Percentiles rank a stretch among this genome's conserved stretches.
These are phyloP conservation scores for Darwinula stevensoni DNA, from an alignment of 2,888 invertebrate species.

Conservation along the genomic window DNA sequence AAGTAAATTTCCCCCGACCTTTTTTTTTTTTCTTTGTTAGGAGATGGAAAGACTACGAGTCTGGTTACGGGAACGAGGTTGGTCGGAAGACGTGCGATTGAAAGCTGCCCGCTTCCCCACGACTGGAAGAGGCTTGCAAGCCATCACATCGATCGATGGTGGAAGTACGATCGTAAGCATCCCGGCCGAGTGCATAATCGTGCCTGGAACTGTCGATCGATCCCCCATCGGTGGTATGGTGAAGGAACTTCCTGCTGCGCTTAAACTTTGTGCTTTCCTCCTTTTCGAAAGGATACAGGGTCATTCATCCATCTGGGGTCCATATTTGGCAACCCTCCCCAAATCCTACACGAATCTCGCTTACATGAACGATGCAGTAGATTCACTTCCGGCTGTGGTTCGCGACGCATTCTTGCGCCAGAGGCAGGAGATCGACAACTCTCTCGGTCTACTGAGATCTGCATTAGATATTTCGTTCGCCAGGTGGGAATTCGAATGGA, in stretches of 20 bases:
- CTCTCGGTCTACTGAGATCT: too few relatives aligned
- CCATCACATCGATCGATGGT: conserved; percentile 23
- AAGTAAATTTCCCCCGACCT: too few relatives aligned
- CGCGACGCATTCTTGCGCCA: too few relatives aligned
- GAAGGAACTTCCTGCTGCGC: neutral
- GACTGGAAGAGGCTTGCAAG: conserved; percentile 43
- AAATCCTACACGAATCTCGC: too few relatives aligned
- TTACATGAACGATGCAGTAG: too few relatives aligned
- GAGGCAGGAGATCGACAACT: too few relatives aligned
- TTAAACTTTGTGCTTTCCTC: conserved; percentile 1
- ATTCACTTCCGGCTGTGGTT: too few relatives aligned
- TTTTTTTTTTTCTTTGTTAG: too few relatives aligned
- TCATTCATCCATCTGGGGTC: conserved; percentile 28
- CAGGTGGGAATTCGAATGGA: conserved; percentile 58
- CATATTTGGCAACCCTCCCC: conserved; percentile 39
- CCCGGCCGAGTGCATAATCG: conserved; percentile 22
- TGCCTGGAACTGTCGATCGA: conserved; percentile 10
- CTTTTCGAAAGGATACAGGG: conserved; percentile 17
- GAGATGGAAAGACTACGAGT: too few relatives aligned
- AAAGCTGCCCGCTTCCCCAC: conserved; percentile 25
- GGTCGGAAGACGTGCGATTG: conserved; percentile 26
- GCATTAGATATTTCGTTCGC: too few relatives aligned
- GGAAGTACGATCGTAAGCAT: conserved; percentile 26
- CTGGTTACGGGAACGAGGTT: too few relatives aligned
- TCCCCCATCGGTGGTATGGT: neutral